Evolutionary conservation across 2,113 vertebrate species (phyloP).

Genomic region (Chloroceryle aenea): DNA sequence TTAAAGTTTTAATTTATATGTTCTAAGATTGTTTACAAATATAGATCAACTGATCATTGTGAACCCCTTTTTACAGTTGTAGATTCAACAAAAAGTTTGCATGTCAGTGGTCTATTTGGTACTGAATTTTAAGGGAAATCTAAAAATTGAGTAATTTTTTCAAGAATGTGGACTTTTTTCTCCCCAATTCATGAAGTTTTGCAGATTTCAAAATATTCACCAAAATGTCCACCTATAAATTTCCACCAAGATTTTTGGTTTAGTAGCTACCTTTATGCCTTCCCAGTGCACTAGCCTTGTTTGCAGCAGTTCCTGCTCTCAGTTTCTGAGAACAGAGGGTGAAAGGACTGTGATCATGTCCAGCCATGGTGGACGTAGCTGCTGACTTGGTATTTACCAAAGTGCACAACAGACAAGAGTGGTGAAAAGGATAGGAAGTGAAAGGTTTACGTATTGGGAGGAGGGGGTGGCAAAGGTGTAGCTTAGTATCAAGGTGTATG

Average conservation of each 20-base stretch:
- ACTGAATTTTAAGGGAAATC: neutral
- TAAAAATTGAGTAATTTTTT: neutral
- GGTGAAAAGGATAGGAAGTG: neutral
- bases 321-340: neutral
- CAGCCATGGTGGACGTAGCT: fast-evolving
- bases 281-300: fast-evolving
- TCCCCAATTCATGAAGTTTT: neutral
- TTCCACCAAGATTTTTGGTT: neutral
- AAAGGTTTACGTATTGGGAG: neutral
- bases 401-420: neutral
- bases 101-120: neutral
- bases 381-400: neutral
- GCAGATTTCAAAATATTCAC: neutral
- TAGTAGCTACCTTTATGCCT: neutral
- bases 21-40: neutral
- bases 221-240: neutral
- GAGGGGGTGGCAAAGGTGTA: neutral
- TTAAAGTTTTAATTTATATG: neutral
- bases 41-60: neutral
- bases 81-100: neutral
- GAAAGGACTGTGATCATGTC: neutral
- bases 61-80: neutral
- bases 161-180: neutral
- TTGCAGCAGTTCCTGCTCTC: neutral
- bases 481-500: neutral